These are phyloP conservation scores for Prietella phreatophila DNA, from an alignment of 2,113 vertebrate species.

Conservation along the genomic window DNA sequence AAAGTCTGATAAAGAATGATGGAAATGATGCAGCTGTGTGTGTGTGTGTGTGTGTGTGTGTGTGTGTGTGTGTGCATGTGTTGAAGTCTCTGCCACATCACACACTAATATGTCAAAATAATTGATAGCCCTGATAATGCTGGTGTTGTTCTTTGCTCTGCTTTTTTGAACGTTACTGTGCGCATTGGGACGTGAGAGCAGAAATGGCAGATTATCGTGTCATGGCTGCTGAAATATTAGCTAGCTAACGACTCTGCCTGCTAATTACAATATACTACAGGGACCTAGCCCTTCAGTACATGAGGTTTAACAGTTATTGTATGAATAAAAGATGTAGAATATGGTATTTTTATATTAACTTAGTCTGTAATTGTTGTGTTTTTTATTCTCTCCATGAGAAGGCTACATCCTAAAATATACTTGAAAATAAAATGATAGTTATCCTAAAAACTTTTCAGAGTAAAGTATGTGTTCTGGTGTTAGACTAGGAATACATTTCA, in stretches of 20 bases:
- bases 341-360: not conserved
- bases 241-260: not conserved
- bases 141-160: not conserved
- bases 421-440: not conserved
- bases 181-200: not conserved
- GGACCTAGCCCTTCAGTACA: not conserved
- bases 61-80: not conserved
- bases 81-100: not conserved
- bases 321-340: not conserved
- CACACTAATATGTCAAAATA: not conserved
- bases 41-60: not conserved
- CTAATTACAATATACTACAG: not conserved
- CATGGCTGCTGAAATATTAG: not conserved
- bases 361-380: not conserved
- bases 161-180: not conserved
- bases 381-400: not conserved
- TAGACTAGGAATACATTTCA: not conserved
- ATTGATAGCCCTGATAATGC: not conserved
- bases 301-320: not conserved
- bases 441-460: not conserved
- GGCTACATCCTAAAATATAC: not conserved
- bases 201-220: not conserved
- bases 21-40: not conserved
- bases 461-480: not conserved
- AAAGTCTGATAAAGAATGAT: not conserved